Evolutionary conservation across 2,797 vertebrate species (phyloP).

Genomic region (Furcifer pardalis): DNA sequence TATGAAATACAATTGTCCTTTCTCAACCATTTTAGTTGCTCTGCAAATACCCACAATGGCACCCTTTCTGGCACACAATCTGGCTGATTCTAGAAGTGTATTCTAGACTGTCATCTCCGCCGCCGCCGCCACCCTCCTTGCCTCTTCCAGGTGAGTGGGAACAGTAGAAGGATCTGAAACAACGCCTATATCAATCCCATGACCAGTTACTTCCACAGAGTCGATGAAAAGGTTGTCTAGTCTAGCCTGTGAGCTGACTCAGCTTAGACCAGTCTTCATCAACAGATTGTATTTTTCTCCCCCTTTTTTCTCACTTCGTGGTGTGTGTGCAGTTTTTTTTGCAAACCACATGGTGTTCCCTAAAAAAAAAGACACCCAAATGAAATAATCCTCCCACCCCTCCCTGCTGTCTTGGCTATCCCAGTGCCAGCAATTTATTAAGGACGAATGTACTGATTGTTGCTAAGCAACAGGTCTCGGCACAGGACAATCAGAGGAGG

Average conservation of each 20-base stretch:
- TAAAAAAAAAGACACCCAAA: background rate
- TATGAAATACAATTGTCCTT: too few relatives aligned
- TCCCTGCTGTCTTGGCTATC: conserved; percentile 26
- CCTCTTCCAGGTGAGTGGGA: background rate
- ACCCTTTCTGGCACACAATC: background rate
- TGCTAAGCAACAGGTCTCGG: conserved; percentile 75
- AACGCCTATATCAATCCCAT: background rate
- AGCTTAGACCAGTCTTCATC: background rate
- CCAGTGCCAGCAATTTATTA: conserved; percentile 66
- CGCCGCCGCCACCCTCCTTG: background rate
- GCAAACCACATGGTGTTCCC: conserved; percentile 15
- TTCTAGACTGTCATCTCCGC: background rate
- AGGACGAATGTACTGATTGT: conserved; percentile 63
- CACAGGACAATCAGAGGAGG: conserved; percentile 52
- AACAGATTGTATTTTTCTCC: conserved; percentile 33
- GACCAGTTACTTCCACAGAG: background rate
- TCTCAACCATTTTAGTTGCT: too few relatives aligned
- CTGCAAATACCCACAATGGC: background rate
- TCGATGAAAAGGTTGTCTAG: background rate
- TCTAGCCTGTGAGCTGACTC: conserved; percentile 25
- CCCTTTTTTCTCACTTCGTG: background rate
- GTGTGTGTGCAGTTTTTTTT: background rate
- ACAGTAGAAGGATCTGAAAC: background rate
- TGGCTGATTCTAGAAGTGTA: background rate
- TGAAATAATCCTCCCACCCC: conserved; percentile 6